phyloP scores from a whole-genome alignment of 92 coral and sea anemone species.

The Palythoa caribaeorum region DNA sequence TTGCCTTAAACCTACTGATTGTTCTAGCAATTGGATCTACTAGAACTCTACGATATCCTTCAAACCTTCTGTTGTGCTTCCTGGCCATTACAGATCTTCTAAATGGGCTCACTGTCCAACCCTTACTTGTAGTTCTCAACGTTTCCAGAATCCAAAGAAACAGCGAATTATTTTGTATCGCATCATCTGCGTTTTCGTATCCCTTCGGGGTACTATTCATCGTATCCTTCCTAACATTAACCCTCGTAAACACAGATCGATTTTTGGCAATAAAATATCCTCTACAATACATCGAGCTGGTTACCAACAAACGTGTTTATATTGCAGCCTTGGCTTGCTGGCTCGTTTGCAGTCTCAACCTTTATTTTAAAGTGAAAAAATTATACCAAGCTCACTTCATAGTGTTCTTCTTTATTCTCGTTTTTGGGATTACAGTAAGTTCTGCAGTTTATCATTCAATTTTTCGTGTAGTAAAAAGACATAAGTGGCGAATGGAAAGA shows the following conservation, averaged over 20 bases:
- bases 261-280: slow-evolving; percentile 25
- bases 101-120: slow-evolving; percentile 26
- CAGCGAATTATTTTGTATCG: background rate
- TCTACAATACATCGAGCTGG: slow-evolving; percentile 2
- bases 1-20: slow-evolving; percentile 3
- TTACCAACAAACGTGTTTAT: slow-evolving; percentile 27
- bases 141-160: slow-evolving; percentile 36
- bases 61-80: slow-evolving; percentile 28
- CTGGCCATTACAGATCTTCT: slow-evolving; percentile 24
- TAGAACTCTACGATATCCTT: slow-evolving; percentile 6
- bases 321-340: slow-evolving; percentile 29
- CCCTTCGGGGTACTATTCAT: slow-evolving; percentile 31
- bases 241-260: slow-evolving; percentile 14
- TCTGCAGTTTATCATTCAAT: slow-evolving; percentile 1
- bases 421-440: background rate
- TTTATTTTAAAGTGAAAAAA: background rate
- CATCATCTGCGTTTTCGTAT: slow-evolving; percentile 22
- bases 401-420: slow-evolving; percentile 14
- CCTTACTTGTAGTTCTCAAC: slow-evolving; percentile 35
- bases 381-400: slow-evolving; percentile 32
- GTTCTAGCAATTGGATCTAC: slow-evolving; percentile 16
- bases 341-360: slow-evolving; percentile 19
- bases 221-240: slow-evolving; percentile 30
- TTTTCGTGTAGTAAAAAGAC: background rate
- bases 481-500: background rate